Percentiles rank a stretch among this genome's conserved stretches.
Evolutionary conservation across 2,797 vertebrate genomes (phyloP).

Genomic region (Linurgus olivaceus): DNA sequence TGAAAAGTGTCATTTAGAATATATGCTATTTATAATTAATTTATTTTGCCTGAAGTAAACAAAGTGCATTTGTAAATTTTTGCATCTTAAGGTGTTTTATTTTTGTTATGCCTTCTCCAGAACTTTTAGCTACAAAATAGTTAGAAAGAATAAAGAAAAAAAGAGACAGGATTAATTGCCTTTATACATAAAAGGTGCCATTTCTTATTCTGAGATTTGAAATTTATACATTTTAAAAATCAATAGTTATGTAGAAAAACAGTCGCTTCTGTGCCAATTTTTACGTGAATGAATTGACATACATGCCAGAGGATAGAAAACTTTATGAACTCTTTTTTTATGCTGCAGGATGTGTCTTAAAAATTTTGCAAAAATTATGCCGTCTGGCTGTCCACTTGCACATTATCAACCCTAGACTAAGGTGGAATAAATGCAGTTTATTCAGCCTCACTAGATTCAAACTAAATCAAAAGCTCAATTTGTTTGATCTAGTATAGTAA

Average conservation of each 20-base stretch:
- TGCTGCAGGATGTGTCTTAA: not conserved
- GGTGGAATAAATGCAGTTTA: not conserved
- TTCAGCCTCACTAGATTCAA: slow-evolving; percentile 3
- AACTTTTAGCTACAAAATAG: not conserved
- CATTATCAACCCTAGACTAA: not conserved
- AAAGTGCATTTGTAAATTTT: not conserved
- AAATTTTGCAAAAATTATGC: slow-evolving; percentile 18
- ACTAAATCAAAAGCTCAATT: slow-evolving; percentile 26
- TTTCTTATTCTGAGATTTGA: not conserved
- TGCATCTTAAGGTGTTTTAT: not conserved
- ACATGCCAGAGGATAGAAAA: not conserved
- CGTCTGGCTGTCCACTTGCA: slow-evolving; percentile 32
- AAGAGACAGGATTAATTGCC: not conserved
- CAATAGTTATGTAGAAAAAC: not conserved
- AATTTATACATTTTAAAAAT: not conserved
- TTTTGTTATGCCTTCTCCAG: not conserved
- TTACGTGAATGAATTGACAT: not conserved
- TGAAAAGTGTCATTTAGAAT: not conserved
- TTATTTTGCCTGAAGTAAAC: not conserved
- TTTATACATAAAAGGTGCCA: not conserved
- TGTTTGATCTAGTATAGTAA: slow-evolving; percentile 12
- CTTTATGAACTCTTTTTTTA: not conserved
- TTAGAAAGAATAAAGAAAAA: not conserved
- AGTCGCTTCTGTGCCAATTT: not conserved
- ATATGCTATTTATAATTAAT: not conserved